Evolutionary conservation across 2,113 vertebrate species (phyloP).

Genomic region (Calypte anna): DNA sequence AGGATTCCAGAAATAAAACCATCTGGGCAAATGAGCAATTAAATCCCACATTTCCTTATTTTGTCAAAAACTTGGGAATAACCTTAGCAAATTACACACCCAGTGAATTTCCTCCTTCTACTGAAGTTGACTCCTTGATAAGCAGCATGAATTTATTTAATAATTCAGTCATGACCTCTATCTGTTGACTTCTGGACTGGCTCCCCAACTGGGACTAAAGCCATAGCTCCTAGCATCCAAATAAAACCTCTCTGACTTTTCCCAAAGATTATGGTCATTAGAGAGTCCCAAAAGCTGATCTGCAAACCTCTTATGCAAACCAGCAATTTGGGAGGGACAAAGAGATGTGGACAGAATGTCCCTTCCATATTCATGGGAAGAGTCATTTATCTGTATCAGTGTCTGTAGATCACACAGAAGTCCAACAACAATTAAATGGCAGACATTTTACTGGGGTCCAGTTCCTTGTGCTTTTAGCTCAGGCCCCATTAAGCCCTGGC

Average conservation of each 20-base stretch:
- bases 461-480: neutral
- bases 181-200: slow-evolving; percentile 56
- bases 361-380: neutral
- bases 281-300: slow-evolving; percentile 10
- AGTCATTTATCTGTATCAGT: neutral
- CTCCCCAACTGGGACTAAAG: slow-evolving; percentile 40
- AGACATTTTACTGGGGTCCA: neutral
- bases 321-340: neutral
- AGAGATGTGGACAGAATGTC: neutral
- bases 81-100: slow-evolving; percentile 52
- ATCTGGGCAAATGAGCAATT: slow-evolving; percentile 72
- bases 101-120: slow-evolving; percentile 20
- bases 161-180: slow-evolving; percentile 53
- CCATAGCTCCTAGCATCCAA: slow-evolving; percentile 44
- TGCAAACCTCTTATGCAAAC: neutral
- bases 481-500: neutral
- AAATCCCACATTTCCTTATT: slow-evolving; percentile 62
- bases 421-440: neutral
- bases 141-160: slow-evolving; percentile 40
- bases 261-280: neutral
- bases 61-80: slow-evolving; percentile 69
- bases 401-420: neutral
- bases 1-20: slow-evolving; percentile 74
- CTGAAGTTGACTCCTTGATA: slow-evolving; percentile 36
- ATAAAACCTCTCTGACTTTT: slow-evolving; percentile 53